Conservation (phyloP, 2,888 invertebrate genomes). For the Linnaemya vulpina region DNA sequence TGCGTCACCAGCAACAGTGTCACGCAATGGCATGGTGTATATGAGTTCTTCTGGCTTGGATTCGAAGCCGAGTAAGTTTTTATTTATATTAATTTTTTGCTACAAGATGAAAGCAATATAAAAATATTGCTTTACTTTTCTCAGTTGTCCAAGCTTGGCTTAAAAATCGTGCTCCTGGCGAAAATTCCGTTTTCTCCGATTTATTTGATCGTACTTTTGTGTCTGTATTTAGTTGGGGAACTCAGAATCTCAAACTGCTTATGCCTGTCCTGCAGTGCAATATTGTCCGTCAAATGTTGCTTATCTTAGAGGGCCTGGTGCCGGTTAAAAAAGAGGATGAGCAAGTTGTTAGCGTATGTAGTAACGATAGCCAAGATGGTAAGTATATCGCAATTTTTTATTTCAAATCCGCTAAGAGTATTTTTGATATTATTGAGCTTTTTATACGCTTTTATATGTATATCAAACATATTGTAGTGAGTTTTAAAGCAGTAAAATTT, state of each 20-base stretch:
- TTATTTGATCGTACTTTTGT: conserved; percentile 91
- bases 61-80: conserved; percentile 90
- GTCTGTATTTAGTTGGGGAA: conserved; percentile 90
- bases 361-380: conserved; percentile 84
- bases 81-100: too few species aligned
- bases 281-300: conserved; percentile 93
- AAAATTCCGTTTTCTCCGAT: conserved; percentile 87
- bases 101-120: neutral
- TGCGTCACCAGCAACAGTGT: conserved; percentile 98
- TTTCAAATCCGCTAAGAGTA: neutral
- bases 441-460: too few species aligned
- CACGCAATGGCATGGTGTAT: conserved; percentile 96
- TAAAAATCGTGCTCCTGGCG: conserved; percentile 86
- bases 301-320: conserved; percentile 92
- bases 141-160: conserved; percentile 92
- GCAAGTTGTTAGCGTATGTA: conserved; percentile 83
- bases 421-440: too few species aligned
- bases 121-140: neutral
- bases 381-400: conserved; percentile 76
- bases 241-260: conserved; percentile 91
- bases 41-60: conserved; percentile 98
- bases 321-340: conserved; percentile 88
- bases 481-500: too few species aligned
- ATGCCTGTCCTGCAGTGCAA: conserved; percentile 96
- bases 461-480: too few species aligned